Evolutionary conservation across 2,113 vertebrate genomes (phyloP).

Genomic region (Ageneiosus marmoratus): DNA sequence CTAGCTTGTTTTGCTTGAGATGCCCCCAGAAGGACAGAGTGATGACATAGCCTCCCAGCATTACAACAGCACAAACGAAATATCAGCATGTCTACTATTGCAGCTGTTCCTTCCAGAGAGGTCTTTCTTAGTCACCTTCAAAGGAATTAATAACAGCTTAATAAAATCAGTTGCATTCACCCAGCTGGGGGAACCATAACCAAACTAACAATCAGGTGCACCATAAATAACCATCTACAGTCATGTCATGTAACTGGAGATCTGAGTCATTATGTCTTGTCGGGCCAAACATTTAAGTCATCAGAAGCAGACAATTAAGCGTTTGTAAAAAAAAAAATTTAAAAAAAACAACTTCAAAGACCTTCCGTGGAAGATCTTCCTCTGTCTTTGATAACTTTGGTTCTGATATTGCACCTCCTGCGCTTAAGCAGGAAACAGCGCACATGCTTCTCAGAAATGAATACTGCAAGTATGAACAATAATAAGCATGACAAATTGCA

Average conservation of each 20-base stretch:
- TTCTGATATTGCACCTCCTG: neutral
- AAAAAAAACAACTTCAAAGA: neutral
- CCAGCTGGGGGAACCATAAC: slow-evolving; percentile 7
- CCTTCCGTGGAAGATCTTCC: neutral
- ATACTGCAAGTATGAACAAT: neutral
- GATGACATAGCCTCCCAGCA: slow-evolving; percentile 42
- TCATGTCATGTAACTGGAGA: neutral
- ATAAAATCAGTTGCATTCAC: slow-evolving; percentile 29
- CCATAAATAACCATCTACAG: slow-evolving; percentile 18
- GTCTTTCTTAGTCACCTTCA: slow-evolving; percentile 2
- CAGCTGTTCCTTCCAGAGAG: neutral
- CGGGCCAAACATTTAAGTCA: neutral
- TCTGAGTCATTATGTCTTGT: neutral
- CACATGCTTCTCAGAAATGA: neutral
- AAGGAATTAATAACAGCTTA: neutral
- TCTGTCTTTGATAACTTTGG: neutral
- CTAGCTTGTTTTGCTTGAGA: slow-evolving; percentile 44
- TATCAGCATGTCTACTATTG: neutral
- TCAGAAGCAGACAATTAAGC: neutral
- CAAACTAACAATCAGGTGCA: slow-evolving; percentile 35
- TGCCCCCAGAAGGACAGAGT: slow-evolving; percentile 36
- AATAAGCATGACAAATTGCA: neutral
- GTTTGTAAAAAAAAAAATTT: no score
- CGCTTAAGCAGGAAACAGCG: neutral
- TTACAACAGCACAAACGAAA: slow-evolving; percentile 34